Conservation (phyloP, 2,797 vertebrate genomes). For the Danio jaintianensis region DNA sequence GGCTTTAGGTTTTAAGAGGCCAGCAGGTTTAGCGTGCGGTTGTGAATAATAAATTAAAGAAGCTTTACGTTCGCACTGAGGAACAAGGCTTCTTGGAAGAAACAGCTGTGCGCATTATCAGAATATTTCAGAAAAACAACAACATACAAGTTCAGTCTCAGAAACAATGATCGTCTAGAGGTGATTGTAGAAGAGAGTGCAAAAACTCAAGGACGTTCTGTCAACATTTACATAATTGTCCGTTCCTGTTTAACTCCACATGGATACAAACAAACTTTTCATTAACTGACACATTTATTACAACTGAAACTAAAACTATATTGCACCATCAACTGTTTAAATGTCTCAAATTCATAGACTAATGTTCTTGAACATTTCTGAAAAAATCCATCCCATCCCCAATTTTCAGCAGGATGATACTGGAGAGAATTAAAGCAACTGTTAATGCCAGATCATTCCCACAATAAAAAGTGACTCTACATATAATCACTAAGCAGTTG, state of each 20-base stretch:
- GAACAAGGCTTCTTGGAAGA: neutral
- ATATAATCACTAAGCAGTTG: neutral
- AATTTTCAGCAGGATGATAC: neutral
- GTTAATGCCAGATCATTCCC: neutral
- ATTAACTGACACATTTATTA: neutral
- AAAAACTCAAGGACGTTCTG: neutral
- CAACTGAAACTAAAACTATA: neutral
- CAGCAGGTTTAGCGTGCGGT: neutral
- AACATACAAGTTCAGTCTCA: slow-evolving; percentile 6
- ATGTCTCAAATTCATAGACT: neutral
- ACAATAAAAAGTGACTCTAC: neutral
- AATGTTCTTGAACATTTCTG: neutral
- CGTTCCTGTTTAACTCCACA: neutral
- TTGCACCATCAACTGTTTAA: neutral
- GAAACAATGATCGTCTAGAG: neutral
- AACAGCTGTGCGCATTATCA: slow-evolving; percentile 6
- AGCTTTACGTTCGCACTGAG: neutral
- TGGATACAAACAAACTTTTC: neutral
- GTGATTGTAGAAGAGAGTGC: neutral
- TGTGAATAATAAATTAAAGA: slow-evolving; percentile 19
- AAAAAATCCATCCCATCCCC: neutral
- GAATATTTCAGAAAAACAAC: slow-evolving; percentile 12
- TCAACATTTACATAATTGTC: slow-evolving; percentile 12
- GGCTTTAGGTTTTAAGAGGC: slow-evolving; percentile 26
- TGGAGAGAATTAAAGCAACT: neutral